Evolutionary conservation across 2,888 invertebrate genomes (phyloP), one percentile per base, ranked within the genome.

Genomic region (Megamerina dolium): DNA sequence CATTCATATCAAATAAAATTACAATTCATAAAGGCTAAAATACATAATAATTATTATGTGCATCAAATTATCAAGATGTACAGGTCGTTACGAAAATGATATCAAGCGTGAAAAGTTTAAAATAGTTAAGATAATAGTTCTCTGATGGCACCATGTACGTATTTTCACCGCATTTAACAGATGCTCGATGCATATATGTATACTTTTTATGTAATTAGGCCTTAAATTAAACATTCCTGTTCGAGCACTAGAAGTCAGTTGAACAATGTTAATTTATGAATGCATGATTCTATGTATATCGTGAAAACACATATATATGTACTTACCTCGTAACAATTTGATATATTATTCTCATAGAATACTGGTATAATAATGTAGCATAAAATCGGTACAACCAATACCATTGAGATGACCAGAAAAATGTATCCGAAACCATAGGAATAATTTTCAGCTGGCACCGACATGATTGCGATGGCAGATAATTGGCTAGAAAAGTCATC

Each of bases 381-480:
- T 9, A 66, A 49, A 8, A 63, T 36, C 2, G 69, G 68, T 2
- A 63, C 49, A 8, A 60, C 72, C 1, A 68, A 48, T 12, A 74
- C 42, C 54, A 75, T 70, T 2, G 73, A 60, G 1, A 75, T n/a
- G 2, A 70, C 63, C 8, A 70, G 49, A 13, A 68, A 60, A 10
- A 67, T 50, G 45, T 74, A 76, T 49, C 69, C 73, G 2, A 73
- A 68, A 1, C 78, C 78, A 51, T 68, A 75, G 6, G 67, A 55
- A 54, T 77, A 77, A 45, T 70, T 69, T 53, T 78, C 77, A 1
- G 75, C 72, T 0, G 77, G 77, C 12, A 74, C 72, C 2, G 77
- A 73, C 57, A 78, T 69, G 10, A 78, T 70, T 1, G 77, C 72
- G 19, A 77, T 72, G n/a, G 75, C 77, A 0, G 77, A 77, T 51